These are phyloP conservation scores for Trisateles emortualis DNA, from an alignment of 2,888 invertebrate genomes.

Conservation along the genomic window DNA sequence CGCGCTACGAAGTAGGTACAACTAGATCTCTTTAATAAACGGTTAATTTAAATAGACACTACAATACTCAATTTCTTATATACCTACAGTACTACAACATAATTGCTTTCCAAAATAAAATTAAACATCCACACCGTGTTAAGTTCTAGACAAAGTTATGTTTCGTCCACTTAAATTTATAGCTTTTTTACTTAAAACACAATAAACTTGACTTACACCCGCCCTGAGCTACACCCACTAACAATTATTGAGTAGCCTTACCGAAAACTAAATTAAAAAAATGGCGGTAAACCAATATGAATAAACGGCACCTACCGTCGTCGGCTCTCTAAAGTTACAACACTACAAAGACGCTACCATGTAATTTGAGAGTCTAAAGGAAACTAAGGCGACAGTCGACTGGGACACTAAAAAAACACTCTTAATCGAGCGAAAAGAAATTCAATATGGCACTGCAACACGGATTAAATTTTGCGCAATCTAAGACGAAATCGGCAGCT, in stretches of 20 bases:
- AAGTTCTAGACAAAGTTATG: conserved; percentile 24
- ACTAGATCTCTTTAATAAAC: too few species aligned
- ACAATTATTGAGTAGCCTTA: conserved; percentile 62
- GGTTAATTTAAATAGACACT: too few species aligned
- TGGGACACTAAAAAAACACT: conserved; percentile 75
- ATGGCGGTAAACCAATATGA: conserved; percentile 71
- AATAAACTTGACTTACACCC: conserved; percentile 68
- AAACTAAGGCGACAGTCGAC: conserved; percentile 82
- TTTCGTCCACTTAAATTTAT: conserved; percentile 45
- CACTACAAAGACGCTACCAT: conserved; percentile 80
- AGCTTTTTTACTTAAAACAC: conserved; percentile 52
- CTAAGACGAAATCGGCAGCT: conserved; percentile 79
- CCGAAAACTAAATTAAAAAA: conserved; percentile 49
- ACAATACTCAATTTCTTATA: too few species aligned
- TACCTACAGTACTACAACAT: neutral
- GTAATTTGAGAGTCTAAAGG: conserved; percentile 79
- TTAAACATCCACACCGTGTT: conserved; percentile 14
- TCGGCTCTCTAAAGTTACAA: conserved; percentile 68
- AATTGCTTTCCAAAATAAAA: neutral
- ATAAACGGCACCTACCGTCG: conserved; percentile 65
- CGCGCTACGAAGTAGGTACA: too few species aligned
- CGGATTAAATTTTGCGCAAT: conserved; percentile 85
- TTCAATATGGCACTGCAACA: conserved; percentile 79
- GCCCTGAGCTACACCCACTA: conserved; percentile 72
- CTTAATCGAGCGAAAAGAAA: conserved; percentile 82